Base-by-base conservation (phyloP, 2,888 invertebrate species). In the Drosophila monieri region DNA sequence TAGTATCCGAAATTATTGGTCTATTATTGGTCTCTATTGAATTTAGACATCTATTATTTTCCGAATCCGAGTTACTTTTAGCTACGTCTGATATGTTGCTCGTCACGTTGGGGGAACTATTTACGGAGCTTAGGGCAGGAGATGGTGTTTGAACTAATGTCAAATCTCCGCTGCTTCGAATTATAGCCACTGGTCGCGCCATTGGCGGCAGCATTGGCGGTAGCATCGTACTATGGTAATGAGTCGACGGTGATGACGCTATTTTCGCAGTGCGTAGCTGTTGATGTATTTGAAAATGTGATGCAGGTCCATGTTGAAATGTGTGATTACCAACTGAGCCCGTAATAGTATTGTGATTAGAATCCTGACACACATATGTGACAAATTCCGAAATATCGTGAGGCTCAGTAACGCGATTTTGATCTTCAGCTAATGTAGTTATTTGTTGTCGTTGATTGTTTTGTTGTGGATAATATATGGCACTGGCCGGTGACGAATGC, bases 301-400 rank as follows among this genome's bases (percentile, higher is more conserved):
- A 39, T 0, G 84, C 58, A 43, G 80, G 81, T n/a, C 61, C 73
- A 62, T 73, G 85, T 35, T 75, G 76, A 71, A 78, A 75, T 18
- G 74, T 12, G 49, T 77, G n/a, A 58, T 54, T 78, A 3, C 78
- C 80, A 23, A 61, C 27, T 3, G 71, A 30, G 21, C 67, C 72
- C 0, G 60, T n/a, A 27, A 61, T 49, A 8, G 74, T 47, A 5
- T 68, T 49, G 47, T 66, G 95, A 80, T 96, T 95, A 30, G 96
- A 96, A 92, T 98, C 98, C 92, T 98, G 98, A 90, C 98, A 98
- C 55, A 98, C 98, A 89, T 98, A 97, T 46, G 98, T 98, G 75
- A 98, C 98, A 92, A 98, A 98, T 92, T 99, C 98, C 2, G 97
- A 96, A 75, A 98, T 94, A 91, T 98, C 98, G 90, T 97, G 96